Percentiles rank a stretch among this genome's conserved stretches.
Conservation (phyloP, 1,140 invertebrate species). For the Drosophila parabipectinata region DNA sequence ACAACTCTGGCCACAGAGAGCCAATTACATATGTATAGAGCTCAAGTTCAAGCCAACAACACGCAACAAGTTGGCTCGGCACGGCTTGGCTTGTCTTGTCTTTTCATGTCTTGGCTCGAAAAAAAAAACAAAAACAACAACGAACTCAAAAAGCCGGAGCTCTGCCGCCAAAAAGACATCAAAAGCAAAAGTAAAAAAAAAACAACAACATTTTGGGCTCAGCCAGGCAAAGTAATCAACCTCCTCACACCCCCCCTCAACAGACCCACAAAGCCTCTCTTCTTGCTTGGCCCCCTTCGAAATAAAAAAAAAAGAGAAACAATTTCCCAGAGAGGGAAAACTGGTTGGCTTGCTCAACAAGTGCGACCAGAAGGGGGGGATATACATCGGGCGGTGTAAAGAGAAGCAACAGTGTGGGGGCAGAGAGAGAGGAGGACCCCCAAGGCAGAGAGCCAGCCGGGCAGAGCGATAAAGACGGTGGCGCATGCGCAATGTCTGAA, state of each 20-base stretch:
- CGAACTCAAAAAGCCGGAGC: not conserved
- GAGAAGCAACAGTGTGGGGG: constrained; percentile 2
- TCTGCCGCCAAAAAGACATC: not conserved
- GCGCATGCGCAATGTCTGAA: constrained; percentile 36
- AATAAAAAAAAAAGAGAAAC: constrained; percentile 26
- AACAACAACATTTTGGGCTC: constrained; percentile 40
- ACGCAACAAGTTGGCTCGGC: constrained; percentile 20
- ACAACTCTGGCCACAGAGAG: constrained; percentile 20
- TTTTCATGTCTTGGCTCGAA: not conserved
- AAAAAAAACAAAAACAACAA: not conserved
- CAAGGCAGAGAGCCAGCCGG: constrained; percentile 2
- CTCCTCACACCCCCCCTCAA: not conserved
- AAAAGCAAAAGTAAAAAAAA: constrained; percentile 21
- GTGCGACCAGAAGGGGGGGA: constrained; percentile 6
- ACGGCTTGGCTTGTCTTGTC: not conserved
- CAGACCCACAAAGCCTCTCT: not conserved
- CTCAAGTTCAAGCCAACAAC: constrained; percentile 83
- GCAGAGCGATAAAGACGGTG: constrained; percentile 25
- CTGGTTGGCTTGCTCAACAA: constrained; percentile 45
- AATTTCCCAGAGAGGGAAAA: constrained; percentile 31
- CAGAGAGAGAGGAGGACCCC: not conserved
- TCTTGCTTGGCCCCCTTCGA: too few relatives aligned
- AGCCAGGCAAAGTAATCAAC: not conserved
- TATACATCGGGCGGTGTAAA: not conserved
- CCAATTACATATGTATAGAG: constrained; percentile 84